phyloP scores from a whole-genome alignment of 2,888 invertebrate genomes.

The Drosophila siamana region DNA sequence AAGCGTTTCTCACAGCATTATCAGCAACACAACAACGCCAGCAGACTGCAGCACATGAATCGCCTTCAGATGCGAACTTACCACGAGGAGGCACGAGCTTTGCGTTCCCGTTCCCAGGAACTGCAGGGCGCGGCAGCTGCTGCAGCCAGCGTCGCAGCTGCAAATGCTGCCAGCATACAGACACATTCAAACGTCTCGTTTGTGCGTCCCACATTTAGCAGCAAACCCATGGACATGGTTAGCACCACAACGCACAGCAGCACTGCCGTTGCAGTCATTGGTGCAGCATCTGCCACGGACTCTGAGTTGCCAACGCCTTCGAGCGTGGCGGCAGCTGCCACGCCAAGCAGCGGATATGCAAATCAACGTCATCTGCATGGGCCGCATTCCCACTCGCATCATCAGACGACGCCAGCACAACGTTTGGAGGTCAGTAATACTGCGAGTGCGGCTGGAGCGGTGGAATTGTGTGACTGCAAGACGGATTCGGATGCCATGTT shows the following conservation, averaged over 20 bases:
- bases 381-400: slow-evolving; percentile 53
- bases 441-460: slow-evolving; percentile 30
- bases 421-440: slow-evolving; percentile 59
- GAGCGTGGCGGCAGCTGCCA: slow-evolving; percentile 23
- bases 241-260: slow-evolving; percentile 76
- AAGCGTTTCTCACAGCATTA: slow-evolving; percentile 68
- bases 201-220: slow-evolving; percentile 80
- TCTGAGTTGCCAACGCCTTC: slow-evolving; percentile 44
- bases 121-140: slow-evolving; percentile 49
- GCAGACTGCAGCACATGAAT: slow-evolving; percentile 64
- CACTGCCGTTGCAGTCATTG: slow-evolving; percentile 14
- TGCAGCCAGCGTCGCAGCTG: slow-evolving; percentile 26
- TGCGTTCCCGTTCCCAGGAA: slow-evolving; percentile 76
- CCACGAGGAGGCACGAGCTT: slow-evolving; percentile 70
- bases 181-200: slow-evolving; percentile 78
- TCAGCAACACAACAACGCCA: slow-evolving; percentile 51
- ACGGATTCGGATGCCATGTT: slow-evolving; percentile 85
- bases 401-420: slow-evolving; percentile 43
- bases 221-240: slow-evolving; percentile 77
- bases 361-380: slow-evolving; percentile 58
- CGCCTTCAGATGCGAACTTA: slow-evolving; percentile 74
- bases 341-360: slow-evolving; percentile 39
- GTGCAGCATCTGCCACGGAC: slow-evolving; percentile 36
- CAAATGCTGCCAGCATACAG: slow-evolving; percentile 41
- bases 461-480: slow-evolving; percentile 83